These are phyloP conservation scores for Sorex fumeus DNA, from an alignment of 2,113 vertebrate genomes.

Conservation along the genomic window DNA sequence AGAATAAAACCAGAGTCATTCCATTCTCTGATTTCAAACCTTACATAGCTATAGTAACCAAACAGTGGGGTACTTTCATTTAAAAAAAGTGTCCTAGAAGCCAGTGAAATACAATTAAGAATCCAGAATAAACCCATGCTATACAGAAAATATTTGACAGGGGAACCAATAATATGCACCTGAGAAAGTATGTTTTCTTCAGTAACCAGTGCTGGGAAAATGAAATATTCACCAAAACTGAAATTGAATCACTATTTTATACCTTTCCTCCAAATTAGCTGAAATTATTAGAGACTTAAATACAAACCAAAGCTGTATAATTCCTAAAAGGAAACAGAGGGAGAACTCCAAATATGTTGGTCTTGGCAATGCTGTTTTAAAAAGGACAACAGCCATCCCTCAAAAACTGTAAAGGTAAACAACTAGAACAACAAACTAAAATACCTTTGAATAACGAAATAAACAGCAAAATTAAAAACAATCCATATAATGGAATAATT, in stretches of 20 bases:
- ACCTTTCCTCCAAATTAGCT: not conserved
- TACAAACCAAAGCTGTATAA: not conserved
- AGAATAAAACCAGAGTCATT: not conserved
- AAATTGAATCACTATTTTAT: not conserved
- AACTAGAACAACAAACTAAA: not conserved
- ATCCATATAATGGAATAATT: not conserved
- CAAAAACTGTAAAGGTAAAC: slow-evolving; percentile 1
- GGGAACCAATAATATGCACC: not conserved
- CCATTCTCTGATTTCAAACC: not conserved
- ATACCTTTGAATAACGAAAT: not conserved
- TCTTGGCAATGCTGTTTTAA: not conserved
- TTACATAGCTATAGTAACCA: not conserved
- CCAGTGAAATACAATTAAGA: not conserved
- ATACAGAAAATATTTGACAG: not conserved
- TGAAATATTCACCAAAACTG: not conserved
- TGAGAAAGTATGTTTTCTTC: not conserved
- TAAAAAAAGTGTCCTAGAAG: not conserved
- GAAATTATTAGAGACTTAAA: not conserved
- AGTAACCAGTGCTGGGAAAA: not conserved
- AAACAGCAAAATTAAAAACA: not conserved
- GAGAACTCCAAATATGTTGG: not conserved
- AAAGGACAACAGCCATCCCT: not conserved
- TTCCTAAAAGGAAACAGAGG: not conserved
- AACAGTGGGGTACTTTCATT: not conserved
- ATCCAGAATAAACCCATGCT: not conserved